Evolutionary conservation across 2,113 vertebrate species (phyloP).

Genomic region (Semicossyphus pulcher): DNA sequence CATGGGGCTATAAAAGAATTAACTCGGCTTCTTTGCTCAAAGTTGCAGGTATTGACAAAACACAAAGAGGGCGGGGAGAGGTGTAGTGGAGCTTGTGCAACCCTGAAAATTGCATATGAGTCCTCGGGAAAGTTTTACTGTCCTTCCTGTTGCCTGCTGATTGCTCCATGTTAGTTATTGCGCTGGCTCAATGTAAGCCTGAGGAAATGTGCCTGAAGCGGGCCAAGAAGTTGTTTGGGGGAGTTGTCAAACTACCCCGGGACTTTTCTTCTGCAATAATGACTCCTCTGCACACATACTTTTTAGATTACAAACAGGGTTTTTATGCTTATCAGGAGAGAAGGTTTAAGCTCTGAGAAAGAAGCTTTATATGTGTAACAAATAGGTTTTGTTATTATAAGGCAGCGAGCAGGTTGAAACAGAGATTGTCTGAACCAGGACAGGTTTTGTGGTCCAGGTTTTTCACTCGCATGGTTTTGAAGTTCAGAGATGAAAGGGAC

Average conservation of each 20-base stretch:
- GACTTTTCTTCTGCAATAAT: conserved; percentile 38
- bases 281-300: conserved; percentile 30
- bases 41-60: conserved; percentile 39
- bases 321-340: neutral
- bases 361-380: conserved; percentile 1
- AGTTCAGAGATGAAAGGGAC: conserved; percentile 80
- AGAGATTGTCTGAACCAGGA: conserved; percentile 41
- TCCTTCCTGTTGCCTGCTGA: conserved; percentile 53
- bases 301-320: conserved; percentile 36
- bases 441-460: conserved; percentile 64
- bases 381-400: neutral
- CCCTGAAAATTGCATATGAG: conserved; percentile 39
- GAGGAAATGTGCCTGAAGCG: conserved; percentile 52
- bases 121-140: conserved; percentile 35
- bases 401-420: conserved; percentile 26
- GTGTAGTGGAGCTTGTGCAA: conserved; percentile 7
- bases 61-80: neutral
- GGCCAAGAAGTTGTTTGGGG: conserved; percentile 56
- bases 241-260: conserved; percentile 38
- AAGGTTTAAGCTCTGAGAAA: neutral
- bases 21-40: conserved; percentile 44
- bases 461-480: conserved; percentile 70
- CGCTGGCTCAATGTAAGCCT: conserved; percentile 43
- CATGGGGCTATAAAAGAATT: conserved; percentile 30
- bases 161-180: conserved; percentile 50